phyloP scores from a whole-genome alignment of 1,140 invertebrate species.

The Drosophila persimilis region DNA sequence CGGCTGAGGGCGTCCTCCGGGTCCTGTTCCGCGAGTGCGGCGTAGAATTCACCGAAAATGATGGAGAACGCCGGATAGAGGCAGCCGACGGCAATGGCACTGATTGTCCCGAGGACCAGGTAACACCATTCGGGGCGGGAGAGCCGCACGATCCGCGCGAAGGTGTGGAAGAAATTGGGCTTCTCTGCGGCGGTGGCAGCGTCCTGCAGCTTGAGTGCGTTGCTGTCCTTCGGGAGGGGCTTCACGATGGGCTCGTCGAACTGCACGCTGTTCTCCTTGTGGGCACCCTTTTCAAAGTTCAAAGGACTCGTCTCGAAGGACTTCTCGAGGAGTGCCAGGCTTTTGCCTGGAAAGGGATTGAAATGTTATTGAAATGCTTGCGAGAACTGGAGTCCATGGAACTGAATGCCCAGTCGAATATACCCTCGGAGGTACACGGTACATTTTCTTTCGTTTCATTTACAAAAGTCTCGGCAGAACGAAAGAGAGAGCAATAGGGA shows the following conservation, averaged over 20 bases:
- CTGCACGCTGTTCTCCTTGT: conserved; percentile 71
- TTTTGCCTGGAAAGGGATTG: conserved; percentile 54
- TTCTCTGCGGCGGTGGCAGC: conserved; percentile 15
- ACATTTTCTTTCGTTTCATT: too few species aligned
- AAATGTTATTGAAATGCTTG: background rate
- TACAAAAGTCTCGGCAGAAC: too few species aligned
- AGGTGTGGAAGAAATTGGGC: conserved; percentile 60
- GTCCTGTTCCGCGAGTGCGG: conserved; percentile 84
- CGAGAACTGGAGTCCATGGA: too few species aligned
- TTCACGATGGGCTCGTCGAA: conserved; percentile 68
- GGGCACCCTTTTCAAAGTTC: conserved; percentile 68
- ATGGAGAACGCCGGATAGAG: conserved; percentile 92
- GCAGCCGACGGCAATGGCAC: conserved; percentile 88
- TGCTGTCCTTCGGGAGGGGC: conserved; percentile 42
- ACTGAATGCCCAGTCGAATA: too few species aligned
- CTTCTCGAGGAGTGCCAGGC: conserved; percentile 69
- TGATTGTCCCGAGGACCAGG: conserved; percentile 88
- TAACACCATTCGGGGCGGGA: conserved; percentile 91
- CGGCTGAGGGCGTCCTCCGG: conserved; percentile 85
- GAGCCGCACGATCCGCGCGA: conserved; percentile 87
- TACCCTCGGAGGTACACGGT: too few species aligned
- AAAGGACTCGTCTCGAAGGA: conserved; percentile 78
- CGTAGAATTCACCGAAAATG: conserved; percentile 92
- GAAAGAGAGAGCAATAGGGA: too few species aligned
- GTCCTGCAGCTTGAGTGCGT: conserved; percentile 14